phyloP scores from a whole-genome alignment of 2,113 vertebrate species.

The Toxotes jaculatrix region DNA sequence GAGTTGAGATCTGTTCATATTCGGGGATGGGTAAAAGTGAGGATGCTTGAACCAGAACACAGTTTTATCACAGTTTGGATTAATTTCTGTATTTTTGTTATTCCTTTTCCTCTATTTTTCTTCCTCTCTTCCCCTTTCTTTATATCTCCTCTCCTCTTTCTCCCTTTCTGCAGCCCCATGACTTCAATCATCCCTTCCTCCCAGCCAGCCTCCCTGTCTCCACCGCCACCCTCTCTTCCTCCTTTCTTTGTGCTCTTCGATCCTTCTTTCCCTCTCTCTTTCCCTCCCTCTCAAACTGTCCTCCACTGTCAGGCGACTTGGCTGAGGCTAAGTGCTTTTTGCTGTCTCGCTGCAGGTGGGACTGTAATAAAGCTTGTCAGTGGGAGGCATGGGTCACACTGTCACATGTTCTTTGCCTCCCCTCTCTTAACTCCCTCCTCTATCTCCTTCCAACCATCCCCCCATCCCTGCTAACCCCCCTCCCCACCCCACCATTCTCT shows the following conservation, averaged over 20 bases:
- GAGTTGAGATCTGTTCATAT: not conserved
- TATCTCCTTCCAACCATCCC: conserved; percentile 31
- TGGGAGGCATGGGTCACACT: conserved; percentile 74
- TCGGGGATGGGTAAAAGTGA: not conserved
- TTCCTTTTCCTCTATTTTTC: not conserved
- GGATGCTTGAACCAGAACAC: not conserved
- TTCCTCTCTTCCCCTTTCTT: not conserved
- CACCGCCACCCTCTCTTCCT: conserved; percentile 24
- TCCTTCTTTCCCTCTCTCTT: conserved; percentile 15
- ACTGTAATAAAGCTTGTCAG: conserved; percentile 82
- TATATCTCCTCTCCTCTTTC: conserved; percentile 4
- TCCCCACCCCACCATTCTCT: conserved; percentile 8
- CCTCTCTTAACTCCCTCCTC: conserved; percentile 70
- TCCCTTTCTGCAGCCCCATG: conserved; percentile 19
- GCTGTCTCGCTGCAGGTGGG: conserved; percentile 80
- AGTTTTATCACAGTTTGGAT: conserved; percentile 1
- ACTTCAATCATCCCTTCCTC: conserved; percentile 50
- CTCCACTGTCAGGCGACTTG: conserved; percentile 66
- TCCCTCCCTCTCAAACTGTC: conserved; percentile 48
- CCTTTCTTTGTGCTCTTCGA: conserved; percentile 4
- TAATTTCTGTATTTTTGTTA: not conserved
- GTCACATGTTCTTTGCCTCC: conserved; percentile 79
- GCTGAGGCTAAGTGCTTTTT: conserved; percentile 82
- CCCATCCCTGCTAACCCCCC: not conserved
- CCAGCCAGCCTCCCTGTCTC: conserved; percentile 17